Conservation (phyloP, 2,888 invertebrate genomes). For the Phyllotreta striolata region DNA sequence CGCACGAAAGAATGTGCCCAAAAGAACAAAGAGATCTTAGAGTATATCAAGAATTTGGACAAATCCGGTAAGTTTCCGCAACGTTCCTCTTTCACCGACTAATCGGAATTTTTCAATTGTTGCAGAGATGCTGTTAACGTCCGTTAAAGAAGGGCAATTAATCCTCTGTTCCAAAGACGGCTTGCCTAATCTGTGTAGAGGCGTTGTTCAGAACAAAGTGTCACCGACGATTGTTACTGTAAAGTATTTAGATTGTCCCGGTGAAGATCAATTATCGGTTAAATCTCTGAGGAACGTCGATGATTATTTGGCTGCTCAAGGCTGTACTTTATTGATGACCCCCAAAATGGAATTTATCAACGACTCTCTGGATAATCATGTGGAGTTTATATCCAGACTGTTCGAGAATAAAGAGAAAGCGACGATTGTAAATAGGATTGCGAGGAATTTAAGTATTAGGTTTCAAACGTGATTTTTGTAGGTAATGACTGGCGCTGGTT, state of each 20-base stretch:
- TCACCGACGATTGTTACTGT: constrained; percentile 40
- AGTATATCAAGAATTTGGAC: constrained; percentile 39
- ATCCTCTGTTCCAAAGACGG: constrained; percentile 47
- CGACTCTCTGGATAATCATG: constrained; percentile 22
- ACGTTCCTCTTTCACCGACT: background rate
- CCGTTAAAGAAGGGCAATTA: constrained; percentile 48
- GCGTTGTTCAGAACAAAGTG: constrained; percentile 43
- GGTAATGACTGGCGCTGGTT: constrained; percentile 36
- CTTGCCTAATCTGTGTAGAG: constrained; percentile 45
- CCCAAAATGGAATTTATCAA: constrained; percentile 40
- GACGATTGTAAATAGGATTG: constrained; percentile 38
- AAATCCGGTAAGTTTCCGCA: constrained; percentile 35
- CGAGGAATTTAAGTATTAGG: background rate
- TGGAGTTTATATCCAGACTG: constrained; percentile 34
- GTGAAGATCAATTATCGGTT: constrained; percentile 42
- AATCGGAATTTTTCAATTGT: constrained; percentile 25
- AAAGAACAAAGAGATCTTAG: constrained; percentile 42
- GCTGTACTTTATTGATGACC: constrained; percentile 41
- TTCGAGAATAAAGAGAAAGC: constrained; percentile 40
- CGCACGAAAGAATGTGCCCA: constrained; percentile 47
- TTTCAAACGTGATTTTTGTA: constrained; percentile 22
- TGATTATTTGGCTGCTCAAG: constrained; percentile 43
- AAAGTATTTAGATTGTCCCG: constrained; percentile 51
- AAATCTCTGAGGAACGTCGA: constrained; percentile 48
- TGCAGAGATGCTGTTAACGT: constrained; percentile 42